Evolutionary conservation across 2,888 invertebrate species (phyloP).

Genomic region (Andrena hattorfiana): DNA sequence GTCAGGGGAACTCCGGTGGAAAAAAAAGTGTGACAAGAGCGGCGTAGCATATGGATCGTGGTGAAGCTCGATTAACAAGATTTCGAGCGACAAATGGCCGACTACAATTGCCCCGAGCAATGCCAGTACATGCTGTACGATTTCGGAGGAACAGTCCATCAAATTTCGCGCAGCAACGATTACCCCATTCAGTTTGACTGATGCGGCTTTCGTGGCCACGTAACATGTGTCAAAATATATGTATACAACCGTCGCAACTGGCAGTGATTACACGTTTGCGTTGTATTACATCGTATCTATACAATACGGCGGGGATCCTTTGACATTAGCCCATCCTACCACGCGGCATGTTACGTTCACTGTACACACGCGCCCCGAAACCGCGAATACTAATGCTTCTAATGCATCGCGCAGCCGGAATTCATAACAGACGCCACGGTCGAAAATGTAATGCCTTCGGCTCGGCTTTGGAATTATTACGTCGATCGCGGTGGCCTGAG

Average conservation of each 20-base stretch:
- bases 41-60: background rate
- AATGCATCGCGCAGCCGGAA: conserved; percentile 75
- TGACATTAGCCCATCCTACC: conserved; percentile 69
- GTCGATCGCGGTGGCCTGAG: too few species aligned
- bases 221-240: conserved; percentile 66
- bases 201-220: conserved; percentile 45
- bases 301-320: conserved; percentile 72
- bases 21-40: background rate
- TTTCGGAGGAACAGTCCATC: conserved; percentile 47
- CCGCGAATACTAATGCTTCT: conserved; percentile 79
- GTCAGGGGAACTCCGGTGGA: background rate
- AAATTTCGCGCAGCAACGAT: conserved; percentile 55
- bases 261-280: conserved; percentile 65
- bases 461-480: background rate
- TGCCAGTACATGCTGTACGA: background rate
- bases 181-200: conserved; percentile 54
- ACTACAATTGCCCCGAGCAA: background rate
- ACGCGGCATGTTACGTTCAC: conserved; percentile 71
- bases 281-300: conserved; percentile 71
- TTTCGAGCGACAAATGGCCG: conserved; percentile 19
- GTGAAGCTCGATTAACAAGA: conserved; percentile 23
- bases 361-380: conserved; percentile 63
- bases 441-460: conserved; percentile 35
- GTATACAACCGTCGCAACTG: conserved; percentile 49
- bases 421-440: conserved; percentile 68